Percentiles rank a stretch among this genome's conserved stretches.
Evolutionary conservation across 2,113 vertebrate genomes (phyloP).

Genomic region (Muscicapa adusta): DNA sequence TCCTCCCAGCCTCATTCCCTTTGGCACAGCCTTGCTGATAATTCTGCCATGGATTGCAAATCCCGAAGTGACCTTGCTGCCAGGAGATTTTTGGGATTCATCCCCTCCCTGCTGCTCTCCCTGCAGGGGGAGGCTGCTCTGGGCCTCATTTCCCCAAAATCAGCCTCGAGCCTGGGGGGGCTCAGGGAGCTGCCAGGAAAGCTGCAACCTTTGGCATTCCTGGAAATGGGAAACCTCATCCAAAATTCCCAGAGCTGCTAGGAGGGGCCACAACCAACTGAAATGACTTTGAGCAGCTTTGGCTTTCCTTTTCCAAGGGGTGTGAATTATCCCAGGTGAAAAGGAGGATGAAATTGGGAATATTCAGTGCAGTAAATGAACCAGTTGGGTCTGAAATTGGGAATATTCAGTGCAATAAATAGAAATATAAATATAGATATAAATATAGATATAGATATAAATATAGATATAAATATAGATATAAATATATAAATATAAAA

Average conservation of each 20-base stretch:
- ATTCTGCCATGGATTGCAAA: neutral
- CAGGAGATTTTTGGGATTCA: neutral
- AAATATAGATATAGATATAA: no score
- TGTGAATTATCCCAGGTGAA: fast-evolving
- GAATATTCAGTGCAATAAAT: neutral
- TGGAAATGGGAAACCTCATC: neutral
- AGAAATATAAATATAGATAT: no score
- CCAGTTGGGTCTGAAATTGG: neutral
- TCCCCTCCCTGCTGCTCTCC: neutral
- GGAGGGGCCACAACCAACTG: neutral
- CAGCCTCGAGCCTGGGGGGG: neutral
- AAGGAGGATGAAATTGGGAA: neutral
- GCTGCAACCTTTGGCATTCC: neutral
- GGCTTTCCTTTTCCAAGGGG: no score
- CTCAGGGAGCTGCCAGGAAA: neutral
- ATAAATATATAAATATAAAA: no score
- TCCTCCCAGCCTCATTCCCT: neutral
- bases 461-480: no score
- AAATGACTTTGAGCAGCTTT: neutral
- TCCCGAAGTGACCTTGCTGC: neutral
- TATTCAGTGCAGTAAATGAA: neutral
- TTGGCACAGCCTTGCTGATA: neutral
- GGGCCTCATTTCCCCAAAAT: neutral
- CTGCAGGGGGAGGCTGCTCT: neutral
- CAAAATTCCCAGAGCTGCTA: fast-evolving